These are phyloP conservation scores for Rafetus swinhoei DNA, from an alignment of 2,113 vertebrate species.

Conservation along the genomic window DNA sequence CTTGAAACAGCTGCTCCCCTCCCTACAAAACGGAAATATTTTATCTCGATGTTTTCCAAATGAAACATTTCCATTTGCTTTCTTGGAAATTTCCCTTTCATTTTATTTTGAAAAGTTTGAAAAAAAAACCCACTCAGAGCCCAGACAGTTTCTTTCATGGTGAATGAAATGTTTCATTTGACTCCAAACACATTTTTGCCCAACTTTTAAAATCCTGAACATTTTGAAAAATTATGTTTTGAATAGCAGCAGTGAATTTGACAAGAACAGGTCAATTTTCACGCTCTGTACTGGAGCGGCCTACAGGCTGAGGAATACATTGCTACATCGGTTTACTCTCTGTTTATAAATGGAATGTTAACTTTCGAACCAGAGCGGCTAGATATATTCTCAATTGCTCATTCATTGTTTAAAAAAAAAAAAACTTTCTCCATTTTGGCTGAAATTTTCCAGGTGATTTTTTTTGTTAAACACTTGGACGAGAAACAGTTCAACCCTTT, in stretches of 20 bases:
- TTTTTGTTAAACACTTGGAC: not conserved
- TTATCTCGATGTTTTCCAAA: too few species aligned
- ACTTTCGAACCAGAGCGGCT: not conserved
- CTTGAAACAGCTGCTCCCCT: too few species aligned
- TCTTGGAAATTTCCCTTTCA: too few species aligned
- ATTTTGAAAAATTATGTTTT: too few species aligned
- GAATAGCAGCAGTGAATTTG: rapidly evolving
- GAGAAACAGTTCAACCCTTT: not conserved
- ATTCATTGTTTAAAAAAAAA: not conserved
- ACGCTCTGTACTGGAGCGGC: rapidly evolving
- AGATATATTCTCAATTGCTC: rapidly evolving
- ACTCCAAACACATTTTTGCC: too few species aligned
- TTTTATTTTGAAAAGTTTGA: too few species aligned
- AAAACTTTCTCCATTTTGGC: not conserved
- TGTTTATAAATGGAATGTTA: rapidly evolving
- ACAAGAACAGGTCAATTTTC: not conserved
- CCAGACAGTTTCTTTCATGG: too few species aligned
- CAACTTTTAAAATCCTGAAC: too few species aligned
- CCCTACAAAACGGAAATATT: too few species aligned
- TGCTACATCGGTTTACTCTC: rapidly evolving
- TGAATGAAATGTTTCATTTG: too few species aligned
- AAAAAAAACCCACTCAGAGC: too few species aligned
- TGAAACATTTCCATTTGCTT: too few species aligned
- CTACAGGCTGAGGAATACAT: not conserved
- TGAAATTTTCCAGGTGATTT: not conserved